A percentile compares a stretch with the other conserved stretches of the same genome.
Conservation (phyloP, 2,797 vertebrate species). For the Spinus olivaceus region DNA sequence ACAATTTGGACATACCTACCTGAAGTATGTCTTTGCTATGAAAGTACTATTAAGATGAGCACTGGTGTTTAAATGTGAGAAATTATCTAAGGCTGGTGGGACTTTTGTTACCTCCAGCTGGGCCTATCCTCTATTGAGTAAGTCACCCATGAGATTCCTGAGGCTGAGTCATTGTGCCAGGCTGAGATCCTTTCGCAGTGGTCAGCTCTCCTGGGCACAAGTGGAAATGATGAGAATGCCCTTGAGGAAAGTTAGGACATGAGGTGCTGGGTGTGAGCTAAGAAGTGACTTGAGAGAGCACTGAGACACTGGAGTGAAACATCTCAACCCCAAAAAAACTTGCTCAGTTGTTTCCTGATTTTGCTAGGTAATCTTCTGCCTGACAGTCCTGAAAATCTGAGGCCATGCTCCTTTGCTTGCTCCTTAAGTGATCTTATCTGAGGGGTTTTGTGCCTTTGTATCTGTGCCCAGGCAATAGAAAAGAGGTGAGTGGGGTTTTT, state of each 20-base stretch:
- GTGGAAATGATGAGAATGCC: not conserved
- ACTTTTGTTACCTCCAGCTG: not conserved
- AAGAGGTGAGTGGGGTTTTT: not conserved
- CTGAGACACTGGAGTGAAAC: not conserved
- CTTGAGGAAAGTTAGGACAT: not conserved
- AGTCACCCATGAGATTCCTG: not conserved
- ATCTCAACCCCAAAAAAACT: not conserved
- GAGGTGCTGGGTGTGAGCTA: not conserved
- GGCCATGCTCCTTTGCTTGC: not conserved
- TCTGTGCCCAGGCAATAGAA: not conserved
- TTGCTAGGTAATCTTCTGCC: not conserved
- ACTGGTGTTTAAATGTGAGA: fast-evolving
- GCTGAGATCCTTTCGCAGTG: not conserved
- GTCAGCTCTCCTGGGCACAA: not conserved
- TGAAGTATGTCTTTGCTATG: not conserved
- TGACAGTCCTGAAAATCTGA: not conserved
- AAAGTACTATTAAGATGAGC: not conserved
- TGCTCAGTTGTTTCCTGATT: not conserved
- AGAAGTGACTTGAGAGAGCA: not conserved
- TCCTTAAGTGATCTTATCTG: not conserved
- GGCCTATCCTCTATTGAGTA: not conserved
- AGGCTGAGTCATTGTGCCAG: not conserved
- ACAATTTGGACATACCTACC: not conserved
- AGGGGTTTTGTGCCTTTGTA: not conserved
- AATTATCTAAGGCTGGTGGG: not conserved